Base-by-base conservation (phyloP, 92 coral and sea anemone genomes). In the Epizoanthus rinbou region DNA sequence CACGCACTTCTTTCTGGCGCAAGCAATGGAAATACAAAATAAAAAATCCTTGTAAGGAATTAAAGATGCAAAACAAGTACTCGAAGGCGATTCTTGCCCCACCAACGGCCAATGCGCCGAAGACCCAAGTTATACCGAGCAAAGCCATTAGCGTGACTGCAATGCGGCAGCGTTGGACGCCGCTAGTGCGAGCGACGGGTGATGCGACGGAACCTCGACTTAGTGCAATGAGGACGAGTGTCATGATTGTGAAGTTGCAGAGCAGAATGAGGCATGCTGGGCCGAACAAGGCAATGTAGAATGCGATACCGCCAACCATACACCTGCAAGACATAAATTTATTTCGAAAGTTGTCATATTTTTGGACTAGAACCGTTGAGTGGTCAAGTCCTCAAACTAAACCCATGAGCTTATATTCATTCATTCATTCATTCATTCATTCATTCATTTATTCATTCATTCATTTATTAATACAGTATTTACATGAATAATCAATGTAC, bases 21-120 rank as follows among this genome's bases (percentile, higher is more conserved):
- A 86, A 35, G 80, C 89, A 86, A 58, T 86, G 79, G 45, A 86
- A 86, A 73, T 74, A 79, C 59, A 86, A 79, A 9, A 86, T 86
- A 9, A 74, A 82, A 47, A 86, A 79, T 0, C 89, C 89, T 79
- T 86, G 89, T 4, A 86, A 68, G 1, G 89, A 65, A 68, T 78
- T 86, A 33, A 86, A 79, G n/a, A 86, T 79, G 33, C 85, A 79
- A 70, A 86, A 86, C 25, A 86, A 6, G 57, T 86, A 86, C 41
- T 86, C 78, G 57, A 86, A 86, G 13, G 70, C 50, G 6, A 57
- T 73, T 8, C 80, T 75, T 35, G 85, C 89, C 33, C 71, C 53
- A 6, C 85, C 85, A 21, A 80, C 47, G 25, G 89, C 89, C 31
- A 86, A 11, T n/a, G 80, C 75, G 37, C 89, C 89, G 70, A 86